phyloP scores from a whole-genome alignment of 2,113 vertebrate genomes.

The Pachyramphus minor region DNA sequence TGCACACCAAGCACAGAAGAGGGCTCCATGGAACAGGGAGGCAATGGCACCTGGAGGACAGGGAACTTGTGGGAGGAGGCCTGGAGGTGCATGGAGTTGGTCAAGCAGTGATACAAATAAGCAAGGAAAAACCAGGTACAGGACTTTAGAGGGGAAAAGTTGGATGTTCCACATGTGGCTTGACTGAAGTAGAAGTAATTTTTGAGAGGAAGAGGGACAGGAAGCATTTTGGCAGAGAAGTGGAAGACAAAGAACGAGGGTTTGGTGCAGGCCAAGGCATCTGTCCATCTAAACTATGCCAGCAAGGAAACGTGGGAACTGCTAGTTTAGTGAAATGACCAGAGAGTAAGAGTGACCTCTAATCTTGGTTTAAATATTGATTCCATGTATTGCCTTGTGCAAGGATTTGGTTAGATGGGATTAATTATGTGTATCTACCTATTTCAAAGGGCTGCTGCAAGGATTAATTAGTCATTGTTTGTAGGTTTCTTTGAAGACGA shows the following conservation, averaged over 20 bases:
- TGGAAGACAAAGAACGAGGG: neutral
- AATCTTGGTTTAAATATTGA: neutral
- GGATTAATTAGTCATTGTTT: slow-evolving; percentile 28
- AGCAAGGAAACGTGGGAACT: neutral
- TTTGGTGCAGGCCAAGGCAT: neutral
- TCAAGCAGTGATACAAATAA: neutral
- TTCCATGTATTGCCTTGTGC: neutral
- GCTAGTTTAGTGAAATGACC: neutral
- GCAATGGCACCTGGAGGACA: neutral
- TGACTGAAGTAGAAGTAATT: neutral
- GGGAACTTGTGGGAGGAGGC: neutral
- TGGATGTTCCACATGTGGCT: neutral
- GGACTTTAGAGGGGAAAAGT: neutral
- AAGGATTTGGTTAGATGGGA: neutral
- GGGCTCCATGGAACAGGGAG: neutral
- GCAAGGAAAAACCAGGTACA: neutral
- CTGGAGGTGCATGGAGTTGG: neutral
- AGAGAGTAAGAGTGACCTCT: neutral
- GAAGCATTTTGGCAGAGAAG: neutral
- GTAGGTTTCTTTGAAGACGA: neutral
- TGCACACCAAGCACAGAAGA: neutral
- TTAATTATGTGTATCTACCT: slow-evolving; percentile 1
- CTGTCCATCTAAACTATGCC: neutral
- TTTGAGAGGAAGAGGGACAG: neutral
- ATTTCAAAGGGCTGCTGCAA: slow-evolving; percentile 5